phyloP scores from a whole-genome alignment of 2,888 invertebrate species.

The Patella caerulea region DNA sequence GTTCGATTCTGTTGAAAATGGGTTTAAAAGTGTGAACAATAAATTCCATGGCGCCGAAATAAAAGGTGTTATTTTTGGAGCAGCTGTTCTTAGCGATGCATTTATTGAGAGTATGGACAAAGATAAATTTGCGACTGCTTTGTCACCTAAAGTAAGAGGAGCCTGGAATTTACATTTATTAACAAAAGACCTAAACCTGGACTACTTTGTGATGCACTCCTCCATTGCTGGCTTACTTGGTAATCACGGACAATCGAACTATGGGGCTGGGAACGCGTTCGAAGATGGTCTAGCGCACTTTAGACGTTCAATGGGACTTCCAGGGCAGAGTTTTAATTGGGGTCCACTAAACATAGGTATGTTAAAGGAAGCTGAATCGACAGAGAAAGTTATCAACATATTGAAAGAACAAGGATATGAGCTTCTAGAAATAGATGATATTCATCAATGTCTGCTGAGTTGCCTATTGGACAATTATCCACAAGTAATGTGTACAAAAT shows the following conservation, averaged over 20 bases:
- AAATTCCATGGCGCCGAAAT: conserved; percentile 26
- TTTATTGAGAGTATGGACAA: conserved; percentile 36
- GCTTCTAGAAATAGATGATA: conserved; percentile 18
- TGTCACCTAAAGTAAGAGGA: conserved; percentile 54
- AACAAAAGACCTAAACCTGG: conserved; percentile 40
- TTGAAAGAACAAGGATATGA: conserved; percentile 25
- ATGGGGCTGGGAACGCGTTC: conserved; percentile 58
- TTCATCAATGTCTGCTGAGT: not conserved
- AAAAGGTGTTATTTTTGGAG: conserved; percentile 56
- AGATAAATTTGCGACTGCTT: conserved; percentile 36
- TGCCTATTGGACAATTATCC: not conserved
- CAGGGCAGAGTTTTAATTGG: conserved; percentile 57
- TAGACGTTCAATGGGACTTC: conserved; percentile 41
- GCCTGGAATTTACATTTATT: conserved; percentile 55
- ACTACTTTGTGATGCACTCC: conserved; percentile 58
- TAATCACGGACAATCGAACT: conserved; percentile 52
- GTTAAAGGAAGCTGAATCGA: conserved; percentile 15
- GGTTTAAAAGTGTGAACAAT: conserved; percentile 31
- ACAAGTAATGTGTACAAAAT: not conserved
- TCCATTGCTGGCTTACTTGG: conserved; percentile 55
- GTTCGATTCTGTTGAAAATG: conserved; percentile 30
- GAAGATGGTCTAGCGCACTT: conserved; percentile 52
- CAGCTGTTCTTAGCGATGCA: conserved; percentile 45
- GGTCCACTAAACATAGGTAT: conserved; percentile 47
- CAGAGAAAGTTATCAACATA: not conserved